Conservation (phyloP, 2,888 invertebrate genomes). For the Eupithecia abbreviata region DNA sequence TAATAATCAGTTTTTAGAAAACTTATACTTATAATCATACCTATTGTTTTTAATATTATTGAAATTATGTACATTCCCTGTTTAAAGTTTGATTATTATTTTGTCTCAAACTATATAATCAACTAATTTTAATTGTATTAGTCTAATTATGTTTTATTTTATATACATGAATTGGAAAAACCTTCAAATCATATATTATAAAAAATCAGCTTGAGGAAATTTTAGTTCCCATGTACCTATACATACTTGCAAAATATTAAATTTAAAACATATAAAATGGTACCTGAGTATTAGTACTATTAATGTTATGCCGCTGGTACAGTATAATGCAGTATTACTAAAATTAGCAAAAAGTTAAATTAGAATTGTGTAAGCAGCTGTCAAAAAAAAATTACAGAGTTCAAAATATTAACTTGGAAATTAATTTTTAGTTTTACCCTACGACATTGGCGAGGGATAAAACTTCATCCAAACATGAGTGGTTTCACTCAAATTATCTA, state of each 20-base stretch:
- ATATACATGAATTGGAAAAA: neutral
- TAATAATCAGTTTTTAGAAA: slow-evolving; percentile 23
- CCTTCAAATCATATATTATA: neutral
- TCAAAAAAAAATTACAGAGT: neutral
- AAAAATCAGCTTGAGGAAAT: neutral
- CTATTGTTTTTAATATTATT: slow-evolving; percentile 26
- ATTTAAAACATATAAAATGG: neutral
- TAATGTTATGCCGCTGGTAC: neutral
- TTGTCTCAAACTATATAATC: slow-evolving; percentile 11
- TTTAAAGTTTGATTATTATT: slow-evolving; percentile 12
- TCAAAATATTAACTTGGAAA: too few species aligned
- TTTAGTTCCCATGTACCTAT: neutral
- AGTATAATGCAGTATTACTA: slow-evolving; percentile 18
- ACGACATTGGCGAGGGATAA: too few species aligned
- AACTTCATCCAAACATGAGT: neutral
- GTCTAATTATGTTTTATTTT: neutral
- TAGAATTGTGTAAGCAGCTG: neutral
- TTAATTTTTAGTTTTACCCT: too few species aligned
- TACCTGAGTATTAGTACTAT: neutral
- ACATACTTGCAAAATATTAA: neutral
- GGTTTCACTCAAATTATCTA: neutral
- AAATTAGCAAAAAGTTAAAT: slow-evolving; percentile 1
- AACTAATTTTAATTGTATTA: neutral
- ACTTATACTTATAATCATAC: neutral
- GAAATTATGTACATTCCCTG: slow-evolving; percentile 25